Percentiles rank a stretch among this genome's conserved stretches.
phyloP scores from a whole-genome alignment of 92 coral and sea anemone genomes.

The Hydrozoanthus gracilis region DNA sequence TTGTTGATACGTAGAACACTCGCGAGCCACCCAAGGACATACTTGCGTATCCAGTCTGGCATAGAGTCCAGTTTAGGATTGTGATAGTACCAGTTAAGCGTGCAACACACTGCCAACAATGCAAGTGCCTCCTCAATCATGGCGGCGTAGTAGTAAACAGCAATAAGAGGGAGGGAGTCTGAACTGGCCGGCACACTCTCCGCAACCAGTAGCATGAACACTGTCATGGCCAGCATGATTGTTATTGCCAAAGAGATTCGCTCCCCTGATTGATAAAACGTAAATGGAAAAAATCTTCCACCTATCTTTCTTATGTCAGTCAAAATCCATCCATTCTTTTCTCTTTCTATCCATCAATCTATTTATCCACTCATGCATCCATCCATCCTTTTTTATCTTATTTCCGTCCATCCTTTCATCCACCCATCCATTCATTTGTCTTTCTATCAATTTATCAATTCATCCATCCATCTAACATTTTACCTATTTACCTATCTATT shows the following conservation, averaged over 20 bases:
- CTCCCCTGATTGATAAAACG: conserved; percentile 46
- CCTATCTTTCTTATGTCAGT: too few relatives aligned
- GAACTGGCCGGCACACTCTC: conserved; percentile 67
- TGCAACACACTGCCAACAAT: conserved; percentile 57
- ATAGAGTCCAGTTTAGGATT: conserved; percentile 55
- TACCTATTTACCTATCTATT: too few relatives aligned
- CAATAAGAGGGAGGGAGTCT: conserved; percentile 60
- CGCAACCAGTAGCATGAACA: conserved; percentile 64
- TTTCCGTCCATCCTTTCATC: too few relatives aligned
- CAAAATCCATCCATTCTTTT: too few relatives aligned
- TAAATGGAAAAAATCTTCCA: not conserved
- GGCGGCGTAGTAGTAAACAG: conserved; percentile 60
- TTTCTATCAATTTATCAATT: too few relatives aligned
- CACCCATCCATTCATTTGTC: too few relatives aligned
- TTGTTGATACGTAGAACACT: conserved; percentile 57
- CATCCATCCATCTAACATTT: too few relatives aligned
- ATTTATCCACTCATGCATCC: too few relatives aligned
- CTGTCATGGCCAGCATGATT: conserved; percentile 63
- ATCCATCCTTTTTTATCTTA: too few relatives aligned
- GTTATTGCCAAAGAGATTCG: conserved; percentile 64
- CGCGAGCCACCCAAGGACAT: conserved; percentile 52
- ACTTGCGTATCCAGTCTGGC: conserved; percentile 63
- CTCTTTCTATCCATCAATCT: too few relatives aligned
- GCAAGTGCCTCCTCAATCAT: conserved; percentile 64
- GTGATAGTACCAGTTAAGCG: conserved; percentile 61